These are phyloP conservation scores for Yasuhikotakia modesta DNA, from an alignment of 2,797 vertebrate genomes.

Conservation along the genomic window DNA sequence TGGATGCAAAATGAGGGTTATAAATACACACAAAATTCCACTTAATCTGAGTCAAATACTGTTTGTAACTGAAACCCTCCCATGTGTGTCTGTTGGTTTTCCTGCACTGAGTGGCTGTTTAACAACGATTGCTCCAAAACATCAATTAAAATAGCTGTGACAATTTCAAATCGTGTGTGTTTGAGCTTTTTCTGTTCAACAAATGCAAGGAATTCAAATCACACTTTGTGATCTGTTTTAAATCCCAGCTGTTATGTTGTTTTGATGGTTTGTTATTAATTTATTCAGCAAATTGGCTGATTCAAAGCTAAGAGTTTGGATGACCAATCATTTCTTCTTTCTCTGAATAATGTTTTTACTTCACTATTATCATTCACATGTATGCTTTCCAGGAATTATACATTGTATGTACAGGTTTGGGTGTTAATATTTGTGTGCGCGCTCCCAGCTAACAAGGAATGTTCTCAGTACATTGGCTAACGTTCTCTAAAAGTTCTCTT, in stretches of 20 bases:
- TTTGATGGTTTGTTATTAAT: neutral
- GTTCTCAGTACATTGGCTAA: too few species aligned
- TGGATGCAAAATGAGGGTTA: constrained; percentile 77
- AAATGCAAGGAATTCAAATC: neutral
- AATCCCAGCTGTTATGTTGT: neutral
- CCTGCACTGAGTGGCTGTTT: constrained; percentile 72
- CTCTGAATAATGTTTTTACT: too few species aligned
- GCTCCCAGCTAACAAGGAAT: too few species aligned
- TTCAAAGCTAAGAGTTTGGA: too few species aligned
- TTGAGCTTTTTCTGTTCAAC: constrained; percentile 8
- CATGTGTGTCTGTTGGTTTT: constrained; percentile 72
- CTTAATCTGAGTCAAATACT: constrained; percentile 58
- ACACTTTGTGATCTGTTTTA: neutral
- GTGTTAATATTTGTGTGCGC: constrained; percentile 10
- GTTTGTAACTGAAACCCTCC: constrained; percentile 72
- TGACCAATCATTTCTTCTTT: too few species aligned
- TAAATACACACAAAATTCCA: constrained; percentile 82
- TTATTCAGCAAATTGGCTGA: neutral
- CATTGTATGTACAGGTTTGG: neutral
- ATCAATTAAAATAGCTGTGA: constrained; percentile 78
- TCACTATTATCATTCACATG: too few species aligned
- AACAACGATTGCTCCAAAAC: constrained; percentile 71
- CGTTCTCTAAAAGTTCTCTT: too few species aligned
- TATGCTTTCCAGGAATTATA: neutral
- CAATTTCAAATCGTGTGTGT: constrained; percentile 64